Conservation (phyloP, 2,888 invertebrate genomes). For the Meandrusa payeni region DNA sequence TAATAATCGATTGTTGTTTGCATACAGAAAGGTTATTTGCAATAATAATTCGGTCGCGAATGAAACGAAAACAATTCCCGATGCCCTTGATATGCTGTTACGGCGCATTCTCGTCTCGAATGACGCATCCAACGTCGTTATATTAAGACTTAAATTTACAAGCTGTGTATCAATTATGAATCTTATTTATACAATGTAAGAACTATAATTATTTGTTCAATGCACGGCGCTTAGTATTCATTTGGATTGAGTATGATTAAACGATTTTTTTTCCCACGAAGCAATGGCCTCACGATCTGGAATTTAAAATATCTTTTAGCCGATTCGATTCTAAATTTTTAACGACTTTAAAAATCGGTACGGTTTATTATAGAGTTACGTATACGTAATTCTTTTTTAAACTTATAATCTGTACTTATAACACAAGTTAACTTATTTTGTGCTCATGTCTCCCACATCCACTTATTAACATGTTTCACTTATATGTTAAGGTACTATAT, state of each 20-base stretch:
- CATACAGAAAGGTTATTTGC: slow-evolving; percentile 39
- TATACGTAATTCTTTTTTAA: too few relatives aligned
- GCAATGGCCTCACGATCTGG: slow-evolving; percentile 27
- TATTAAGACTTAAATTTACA: slow-evolving; percentile 14
- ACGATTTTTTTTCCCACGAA: slow-evolving; percentile 24
- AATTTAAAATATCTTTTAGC: slow-evolving; percentile 30
- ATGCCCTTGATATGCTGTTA: slow-evolving; percentile 66
- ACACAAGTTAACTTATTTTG: too few relatives aligned
- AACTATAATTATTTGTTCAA: neutral
- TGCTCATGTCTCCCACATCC: too few relatives aligned
- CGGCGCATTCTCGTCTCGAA: slow-evolving; percentile 57
- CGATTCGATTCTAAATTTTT: slow-evolving; percentile 24
- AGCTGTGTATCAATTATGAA: slow-evolving; percentile 3
- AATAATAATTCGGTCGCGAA: slow-evolving; percentile 35
- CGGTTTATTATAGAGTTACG: too few relatives aligned
- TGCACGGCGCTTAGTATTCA: neutral
- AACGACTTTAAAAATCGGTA: too few relatives aligned
- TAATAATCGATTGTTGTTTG: slow-evolving; percentile 45
- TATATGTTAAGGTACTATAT: too few relatives aligned
- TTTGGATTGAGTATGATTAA: slow-evolving; percentile 5
- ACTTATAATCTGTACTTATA: too few relatives aligned
- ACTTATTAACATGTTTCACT: too few relatives aligned
- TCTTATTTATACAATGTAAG: neutral
- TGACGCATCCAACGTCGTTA: slow-evolving; percentile 49
- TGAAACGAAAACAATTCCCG: slow-evolving; percentile 48